A percentile compares a stretch with the other conserved stretches of the same genome.
These are phyloP conservation scores for Paracentrotus lividus DNA, from an alignment of 53 echinoderm and acorn worm species.

Conservation along the genomic window DNA sequence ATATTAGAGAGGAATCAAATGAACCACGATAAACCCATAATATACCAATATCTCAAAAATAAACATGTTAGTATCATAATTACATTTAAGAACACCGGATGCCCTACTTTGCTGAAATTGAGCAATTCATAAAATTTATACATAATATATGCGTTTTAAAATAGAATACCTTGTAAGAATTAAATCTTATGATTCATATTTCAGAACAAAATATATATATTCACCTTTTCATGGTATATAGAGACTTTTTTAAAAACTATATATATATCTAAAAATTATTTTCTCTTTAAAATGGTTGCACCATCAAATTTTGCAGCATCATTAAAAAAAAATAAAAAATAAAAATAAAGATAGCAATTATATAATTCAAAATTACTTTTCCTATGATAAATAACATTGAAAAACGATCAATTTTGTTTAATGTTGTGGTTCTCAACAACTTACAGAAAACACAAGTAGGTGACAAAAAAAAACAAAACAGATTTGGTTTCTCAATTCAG, in stretches of 20 bases:
- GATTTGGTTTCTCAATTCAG: too few species aligned
- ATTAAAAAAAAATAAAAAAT: background rate
- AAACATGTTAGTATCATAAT: too few species aligned
- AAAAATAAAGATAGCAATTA: background rate
- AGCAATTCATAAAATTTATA: too few species aligned
- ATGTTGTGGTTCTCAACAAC: too few species aligned
- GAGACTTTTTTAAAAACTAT: background rate
- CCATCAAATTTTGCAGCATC: background rate
- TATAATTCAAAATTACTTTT: background rate
- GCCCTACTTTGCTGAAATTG: too few species aligned
- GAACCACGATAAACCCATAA: too few species aligned
- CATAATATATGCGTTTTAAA: background rate
- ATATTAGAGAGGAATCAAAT: background rate
- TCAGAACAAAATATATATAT: constrained; percentile 37
- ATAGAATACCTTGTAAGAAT: too few species aligned
- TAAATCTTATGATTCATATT: too few species aligned
- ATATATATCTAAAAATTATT: constrained; percentile 19
- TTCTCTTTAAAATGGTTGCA: background rate
- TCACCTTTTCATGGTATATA: background rate
- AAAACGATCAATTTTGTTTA: background rate
- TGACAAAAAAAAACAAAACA: too few species aligned
- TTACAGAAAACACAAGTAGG: too few species aligned
- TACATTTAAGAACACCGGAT: too few species aligned
- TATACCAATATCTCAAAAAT: too few species aligned
- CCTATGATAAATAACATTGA: constrained; percentile 17